phyloP scores from a whole-genome alignment of 2,113 vertebrate genomes.

The Labeo catla region DNA sequence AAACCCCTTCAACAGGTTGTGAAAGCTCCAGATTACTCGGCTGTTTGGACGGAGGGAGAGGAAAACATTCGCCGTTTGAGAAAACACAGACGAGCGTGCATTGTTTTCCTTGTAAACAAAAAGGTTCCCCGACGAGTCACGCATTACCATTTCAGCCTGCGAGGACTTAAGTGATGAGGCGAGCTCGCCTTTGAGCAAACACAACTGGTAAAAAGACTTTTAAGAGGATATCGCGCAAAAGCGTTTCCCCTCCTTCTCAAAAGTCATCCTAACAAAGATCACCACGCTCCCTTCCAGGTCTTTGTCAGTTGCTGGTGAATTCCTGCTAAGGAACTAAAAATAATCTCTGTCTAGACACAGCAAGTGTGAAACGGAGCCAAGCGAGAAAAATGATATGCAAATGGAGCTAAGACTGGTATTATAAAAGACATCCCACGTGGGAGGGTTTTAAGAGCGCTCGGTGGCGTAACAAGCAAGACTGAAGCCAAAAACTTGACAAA shows the following conservation, averaged over 20 bases:
- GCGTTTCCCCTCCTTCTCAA: constrained; percentile 39
- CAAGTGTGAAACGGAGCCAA: constrained; percentile 52
- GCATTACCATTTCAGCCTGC: constrained; percentile 71
- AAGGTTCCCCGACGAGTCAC: constrained; percentile 64
- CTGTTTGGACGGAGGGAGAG: constrained; percentile 50
- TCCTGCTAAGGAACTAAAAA: constrained; percentile 57
- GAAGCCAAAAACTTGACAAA: background rate
- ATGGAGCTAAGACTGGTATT: constrained; percentile 45
- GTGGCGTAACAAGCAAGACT: background rate
- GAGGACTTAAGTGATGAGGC: constrained; percentile 32
- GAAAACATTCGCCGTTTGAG: constrained; percentile 71
- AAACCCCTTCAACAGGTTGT: constrained; percentile 71
- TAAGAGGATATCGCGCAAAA: constrained; percentile 42
- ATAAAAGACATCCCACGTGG: constrained; percentile 35
- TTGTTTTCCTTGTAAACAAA: constrained; percentile 78
- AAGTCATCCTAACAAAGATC: constrained; percentile 46
- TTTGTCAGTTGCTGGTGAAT: constrained; percentile 51
- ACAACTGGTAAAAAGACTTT: constrained; percentile 52
- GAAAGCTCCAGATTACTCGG: constrained; percentile 50
- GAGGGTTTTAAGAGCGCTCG: background rate
- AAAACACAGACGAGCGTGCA: constrained; percentile 62
- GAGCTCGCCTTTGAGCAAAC: constrained; percentile 55
- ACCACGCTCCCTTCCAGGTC: constrained; percentile 30
- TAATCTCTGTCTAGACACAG: constrained; percentile 60
- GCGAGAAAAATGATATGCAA: constrained; percentile 56